These are phyloP conservation scores for Apantesis nais DNA, from an alignment of 2,888 invertebrate species.

Conservation along the genomic window DNA sequence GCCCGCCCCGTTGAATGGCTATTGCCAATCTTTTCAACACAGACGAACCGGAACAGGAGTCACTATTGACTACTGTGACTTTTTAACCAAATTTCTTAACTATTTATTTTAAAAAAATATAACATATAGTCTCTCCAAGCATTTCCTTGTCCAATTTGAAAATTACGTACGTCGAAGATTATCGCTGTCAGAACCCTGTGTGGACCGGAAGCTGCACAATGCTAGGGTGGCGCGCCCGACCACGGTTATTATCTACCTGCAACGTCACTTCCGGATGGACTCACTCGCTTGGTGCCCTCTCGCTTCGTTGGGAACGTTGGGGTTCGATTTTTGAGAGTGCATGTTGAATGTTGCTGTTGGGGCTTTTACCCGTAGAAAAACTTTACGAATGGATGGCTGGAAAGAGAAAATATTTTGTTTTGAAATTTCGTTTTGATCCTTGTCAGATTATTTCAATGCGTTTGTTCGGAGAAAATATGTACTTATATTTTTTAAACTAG, in stretches of 20 bases:
- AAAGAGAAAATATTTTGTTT: conserved; percentile 18
- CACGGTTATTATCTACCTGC: conserved; percentile 79
- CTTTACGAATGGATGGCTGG: conserved; percentile 34
- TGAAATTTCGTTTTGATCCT: conserved; percentile 8
- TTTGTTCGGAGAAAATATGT: conserved; percentile 1
- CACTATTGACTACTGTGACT: too few species aligned
- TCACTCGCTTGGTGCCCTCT: conserved; percentile 50
- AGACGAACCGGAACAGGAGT: too few species aligned
- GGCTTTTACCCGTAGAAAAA: conserved; percentile 35
- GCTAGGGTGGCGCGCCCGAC: conserved; percentile 63
- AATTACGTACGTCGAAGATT: conserved; percentile 82
- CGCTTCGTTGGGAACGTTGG: conserved; percentile 47
- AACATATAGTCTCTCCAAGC: conserved; percentile 47
- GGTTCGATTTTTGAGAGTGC: conserved; percentile 57
- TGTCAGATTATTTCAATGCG: neutral
- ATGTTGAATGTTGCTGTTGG: conserved; percentile 39
- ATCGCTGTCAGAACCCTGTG: conserved; percentile 69
- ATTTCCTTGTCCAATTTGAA: conserved; percentile 64
- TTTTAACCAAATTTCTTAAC: too few species aligned
- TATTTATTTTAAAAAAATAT: too few species aligned
- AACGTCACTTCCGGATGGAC: conserved; percentile 77
- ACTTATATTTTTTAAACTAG: neutral
- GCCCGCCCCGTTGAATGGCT: too few species aligned
- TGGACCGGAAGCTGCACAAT: conserved; percentile 77
- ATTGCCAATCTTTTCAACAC: too few species aligned